These are phyloP conservation scores for Dynastes grantii DNA, from an alignment of 2,888 invertebrate species.

Conservation along the genomic window DNA sequence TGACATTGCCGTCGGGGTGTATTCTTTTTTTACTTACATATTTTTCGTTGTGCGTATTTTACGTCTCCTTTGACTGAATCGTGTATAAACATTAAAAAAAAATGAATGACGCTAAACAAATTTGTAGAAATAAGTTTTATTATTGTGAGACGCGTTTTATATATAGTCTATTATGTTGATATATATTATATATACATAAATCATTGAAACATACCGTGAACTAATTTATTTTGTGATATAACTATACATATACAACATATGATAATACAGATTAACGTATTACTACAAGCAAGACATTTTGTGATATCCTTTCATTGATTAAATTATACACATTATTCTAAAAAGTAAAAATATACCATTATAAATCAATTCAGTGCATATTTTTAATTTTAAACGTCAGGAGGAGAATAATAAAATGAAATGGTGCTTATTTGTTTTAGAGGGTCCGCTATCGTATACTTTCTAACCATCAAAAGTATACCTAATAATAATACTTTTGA, in stretches of 20 bases:
- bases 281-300: constrained; percentile 12
- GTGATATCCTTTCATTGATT: constrained; percentile 13
- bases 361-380: background rate
- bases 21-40: background rate
- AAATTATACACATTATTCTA: constrained; percentile 1
- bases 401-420: background rate
- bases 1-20: constrained; percentile 11
- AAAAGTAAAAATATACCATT: background rate
- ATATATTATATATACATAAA: constrained; percentile 20
- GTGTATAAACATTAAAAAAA: constrained; percentile 2
- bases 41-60: background rate
- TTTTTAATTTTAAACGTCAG: background rate
- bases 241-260: background rate
- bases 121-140: background rate
- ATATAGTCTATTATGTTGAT: constrained; percentile 6
- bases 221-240: constrained; percentile 37
- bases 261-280: background rate
- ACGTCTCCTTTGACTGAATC: constrained; percentile 7
- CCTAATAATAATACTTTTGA: background rate
- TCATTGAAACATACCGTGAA: constrained; percentile 13
- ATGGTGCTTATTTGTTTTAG: constrained; percentile 30
- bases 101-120: background rate
- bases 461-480: background rate
- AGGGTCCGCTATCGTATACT: background rate
- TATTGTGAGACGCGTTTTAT: background rate